A percentile compares a stretch with the other conserved stretches of the same genome.
These are phyloP conservation scores for Bembecia ichneumoniformis DNA, from an alignment of 2,888 invertebrate species.

Conservation along the genomic window DNA sequence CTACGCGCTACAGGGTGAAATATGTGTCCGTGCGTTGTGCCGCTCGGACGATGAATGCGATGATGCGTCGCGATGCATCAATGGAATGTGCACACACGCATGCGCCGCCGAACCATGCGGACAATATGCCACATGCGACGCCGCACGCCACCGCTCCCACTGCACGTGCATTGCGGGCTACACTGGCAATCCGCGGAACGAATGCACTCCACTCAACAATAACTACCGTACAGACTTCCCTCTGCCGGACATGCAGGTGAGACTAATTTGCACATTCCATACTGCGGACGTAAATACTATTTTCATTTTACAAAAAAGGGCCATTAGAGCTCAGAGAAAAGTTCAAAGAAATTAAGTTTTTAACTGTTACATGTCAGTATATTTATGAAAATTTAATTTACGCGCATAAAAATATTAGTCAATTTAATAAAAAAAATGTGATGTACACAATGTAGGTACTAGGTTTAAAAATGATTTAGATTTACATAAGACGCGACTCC, in stretches of 20 bases:
- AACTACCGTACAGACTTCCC: conserved; percentile 85
- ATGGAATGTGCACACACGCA: conserved; percentile 84
- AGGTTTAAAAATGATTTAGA: no score
- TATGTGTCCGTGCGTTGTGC: conserved; percentile 84
- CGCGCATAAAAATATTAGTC: no score
- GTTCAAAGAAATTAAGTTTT: no score
- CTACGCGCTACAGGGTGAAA: conserved; percentile 81
- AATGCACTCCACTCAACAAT: conserved; percentile 68
- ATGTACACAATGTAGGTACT: no score
- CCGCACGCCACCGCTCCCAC: conserved; percentile 80
- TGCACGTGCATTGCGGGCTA: conserved; percentile 85
- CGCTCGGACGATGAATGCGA: conserved; percentile 81
- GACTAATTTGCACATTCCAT: background rate
- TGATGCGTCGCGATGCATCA: conserved; percentile 78
- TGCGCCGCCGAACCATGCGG: conserved; percentile 83
- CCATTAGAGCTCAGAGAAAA: no score
- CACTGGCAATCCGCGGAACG: conserved; percentile 80
- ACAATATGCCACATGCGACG: conserved; percentile 82
- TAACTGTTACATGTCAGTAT: no score
- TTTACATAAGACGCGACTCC: no score
- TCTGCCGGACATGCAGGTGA: conserved; percentile 81
- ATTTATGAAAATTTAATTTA: no score
- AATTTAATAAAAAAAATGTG: no score
- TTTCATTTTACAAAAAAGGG: no score
- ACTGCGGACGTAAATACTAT: no score